Evolutionary conservation across 1,140 invertebrate genomes (phyloP).

Genomic region (Polyergus mexicanus): DNA sequence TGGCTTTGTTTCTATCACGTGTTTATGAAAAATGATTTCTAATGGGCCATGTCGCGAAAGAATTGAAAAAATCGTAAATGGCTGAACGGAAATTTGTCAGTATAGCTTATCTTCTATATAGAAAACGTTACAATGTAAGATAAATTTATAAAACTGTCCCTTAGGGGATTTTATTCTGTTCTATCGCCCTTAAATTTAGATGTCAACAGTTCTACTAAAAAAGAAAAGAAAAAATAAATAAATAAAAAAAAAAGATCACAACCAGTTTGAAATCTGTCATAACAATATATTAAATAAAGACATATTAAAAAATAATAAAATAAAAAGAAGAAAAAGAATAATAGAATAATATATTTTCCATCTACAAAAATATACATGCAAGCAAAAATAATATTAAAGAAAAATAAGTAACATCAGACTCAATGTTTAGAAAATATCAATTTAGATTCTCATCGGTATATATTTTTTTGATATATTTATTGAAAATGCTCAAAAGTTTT

Average conservation of each 20-base stretch:
- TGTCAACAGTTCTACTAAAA: slow-evolving; percentile 82
- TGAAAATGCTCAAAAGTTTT: slow-evolving; percentile 27
- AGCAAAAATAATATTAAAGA: slow-evolving; percentile 55
- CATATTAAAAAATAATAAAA: slow-evolving; percentile 45
- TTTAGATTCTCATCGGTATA: slow-evolving; percentile 19
- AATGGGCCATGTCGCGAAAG: slow-evolving; percentile 71
- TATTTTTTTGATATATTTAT: slow-evolving; percentile 13
- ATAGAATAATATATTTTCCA: slow-evolving; percentile 61
- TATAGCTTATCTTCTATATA: slow-evolving; percentile 42
- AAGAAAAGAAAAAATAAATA: slow-evolving; percentile 70
- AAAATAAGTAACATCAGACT: slow-evolving; percentile 36
- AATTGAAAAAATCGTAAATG: slow-evolving; percentile 65
- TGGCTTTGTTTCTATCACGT: slow-evolving; percentile 40
- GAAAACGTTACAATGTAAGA: slow-evolving; percentile 50
- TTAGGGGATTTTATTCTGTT: slow-evolving; percentile 83
- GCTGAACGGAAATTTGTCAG: slow-evolving; percentile 71
- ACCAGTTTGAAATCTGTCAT: slow-evolving; percentile 50
- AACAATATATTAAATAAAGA: slow-evolving; percentile 13
- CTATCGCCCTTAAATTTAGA: slow-evolving; percentile 82
- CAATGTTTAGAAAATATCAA: background rate
- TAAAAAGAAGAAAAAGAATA: slow-evolving; percentile 8
- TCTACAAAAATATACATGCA: slow-evolving; percentile 69
- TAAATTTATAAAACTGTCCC: slow-evolving; percentile 85
- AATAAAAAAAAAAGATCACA: slow-evolving; percentile 57
- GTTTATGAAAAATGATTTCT: slow-evolving; percentile 61